Conservation (phyloP, 2,888 invertebrate genomes). For the Plagiodera versicolora region DNA sequence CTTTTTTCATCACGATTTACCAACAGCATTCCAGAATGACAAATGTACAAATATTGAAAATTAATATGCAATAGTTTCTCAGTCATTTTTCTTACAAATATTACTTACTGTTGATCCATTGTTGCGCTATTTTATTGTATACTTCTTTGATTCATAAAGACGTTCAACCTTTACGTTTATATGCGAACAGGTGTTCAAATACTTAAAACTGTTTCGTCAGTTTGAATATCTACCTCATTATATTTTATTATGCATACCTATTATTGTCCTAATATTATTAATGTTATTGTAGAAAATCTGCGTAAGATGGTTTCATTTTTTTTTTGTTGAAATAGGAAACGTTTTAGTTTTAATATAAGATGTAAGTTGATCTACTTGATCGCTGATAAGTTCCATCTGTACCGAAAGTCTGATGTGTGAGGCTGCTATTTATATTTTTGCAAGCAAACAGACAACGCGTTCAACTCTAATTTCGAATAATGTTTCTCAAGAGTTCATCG, state of each 20-base stretch:
- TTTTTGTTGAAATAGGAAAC: conserved; percentile 15
- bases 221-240: conserved; percentile 50
- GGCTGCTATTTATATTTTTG: conserved; percentile 51
- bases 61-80: conserved; percentile 33
- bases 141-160: neutral
- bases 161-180: neutral
- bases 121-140: neutral
- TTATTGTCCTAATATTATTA: conserved; percentile 45
- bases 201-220: conserved; percentile 41
- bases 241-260: conserved; percentile 34
- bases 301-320: conserved; percentile 32
- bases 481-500: neutral
- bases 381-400: conserved; percentile 38
- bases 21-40: conserved; percentile 34
- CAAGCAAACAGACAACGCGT: conserved; percentile 45
- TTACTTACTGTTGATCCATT: conserved; percentile 22
- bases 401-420: conserved; percentile 50
- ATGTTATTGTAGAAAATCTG: conserved; percentile 42
- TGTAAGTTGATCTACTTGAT: conserved; percentile 22
- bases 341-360: conserved; percentile 13
- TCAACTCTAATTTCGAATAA: neutral
- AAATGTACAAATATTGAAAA: conserved; percentile 33
- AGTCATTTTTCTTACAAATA: conserved; percentile 21
- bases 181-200: conserved; percentile 37
- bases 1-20: conserved; percentile 25